phyloP scores from a whole-genome alignment of 2,113 vertebrate species.

The Thymallus thymallus region DNA sequence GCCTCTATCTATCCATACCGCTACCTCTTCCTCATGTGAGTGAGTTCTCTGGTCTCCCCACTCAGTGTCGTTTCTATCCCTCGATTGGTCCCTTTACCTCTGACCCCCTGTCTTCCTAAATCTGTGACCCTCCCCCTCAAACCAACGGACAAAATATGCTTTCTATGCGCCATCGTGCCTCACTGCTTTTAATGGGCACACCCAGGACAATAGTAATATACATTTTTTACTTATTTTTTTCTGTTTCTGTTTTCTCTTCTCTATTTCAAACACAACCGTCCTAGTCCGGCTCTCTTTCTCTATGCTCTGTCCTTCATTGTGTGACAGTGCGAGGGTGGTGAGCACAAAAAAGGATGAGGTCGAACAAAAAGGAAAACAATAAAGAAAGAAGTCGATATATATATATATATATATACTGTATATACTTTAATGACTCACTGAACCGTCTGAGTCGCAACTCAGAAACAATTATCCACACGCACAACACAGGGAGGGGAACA shows the following conservation, averaged over 20 bases:
- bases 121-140: conserved; percentile 53
- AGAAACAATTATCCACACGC: too few relatives aligned
- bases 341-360: too few relatives aligned
- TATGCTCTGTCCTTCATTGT: conserved; percentile 26
- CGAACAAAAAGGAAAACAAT: too few relatives aligned
- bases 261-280: not conserved
- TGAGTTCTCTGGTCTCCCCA: too few relatives aligned
- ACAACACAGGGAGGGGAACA: too few relatives aligned
- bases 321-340: too few relatives aligned
- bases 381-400: too few relatives aligned
- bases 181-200: too few relatives aligned
- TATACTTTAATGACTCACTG: too few relatives aligned
- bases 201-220: not conserved
- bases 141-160: conserved; percentile 35
- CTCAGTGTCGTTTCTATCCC: not conserved
- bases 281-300: not conserved
- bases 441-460: too few relatives aligned
- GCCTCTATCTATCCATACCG: conserved; percentile 45
- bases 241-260: not conserved
- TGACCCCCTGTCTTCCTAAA: conserved; percentile 33
- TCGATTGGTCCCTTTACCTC: conserved; percentile 33
- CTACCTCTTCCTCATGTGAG: conserved; percentile 52
- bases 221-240: conserved; percentile 7
- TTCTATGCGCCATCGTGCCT: conserved; percentile 22
- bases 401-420: too few relatives aligned